Evolutionary conservation across 1,140 invertebrate genomes (phyloP), one percentile per base, ranked within the genome.

Genomic region (Drosophila saltans): DNA sequence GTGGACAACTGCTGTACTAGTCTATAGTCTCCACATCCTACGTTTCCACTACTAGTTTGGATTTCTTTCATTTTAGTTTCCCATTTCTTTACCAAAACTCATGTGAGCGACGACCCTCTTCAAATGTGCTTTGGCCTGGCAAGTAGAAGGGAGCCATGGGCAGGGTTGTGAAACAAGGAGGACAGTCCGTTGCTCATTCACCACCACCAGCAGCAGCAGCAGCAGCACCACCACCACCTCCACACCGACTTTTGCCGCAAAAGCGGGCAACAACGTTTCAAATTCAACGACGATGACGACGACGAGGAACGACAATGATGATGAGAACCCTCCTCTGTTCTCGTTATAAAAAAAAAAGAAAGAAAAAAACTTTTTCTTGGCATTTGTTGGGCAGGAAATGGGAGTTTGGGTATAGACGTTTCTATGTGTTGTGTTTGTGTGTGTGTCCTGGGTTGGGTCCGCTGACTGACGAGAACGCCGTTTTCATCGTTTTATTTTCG

Each of bases 21-120:
- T 72, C 63, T 69, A 68, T 60, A 75, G 71, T 64, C 62, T 41
- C 79, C 41, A 48, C 63, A 41, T 69, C 26, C 16, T 36, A 61
- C 67, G 60, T 9, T 0, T 24, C 3, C 75, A 52, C 69, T 52
- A 63, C 10, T 52, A 63, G 45, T 56, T 58, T 57, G 80, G 81
- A 90, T 90, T 89, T 89, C 84, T 89, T 89, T 89, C 84, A 90
- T 84, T 89, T 89, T 90, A 90, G 85, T 89, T 89, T 89, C 78
- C 84, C 84, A 86, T 85, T 85, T 85, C 82, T 88, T 88, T 83
- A 67, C 70, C 60, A 45, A 62, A 69, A 68, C 59, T 66, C 61
- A 82, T 83, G 80, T 88, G 75, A 86, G 78, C 69, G 66, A 70
- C 78, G 76, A 89, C 84, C 84, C 84, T 89, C 84, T 89, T 89